Evolutionary conservation across 2,797 vertebrate genomes (phyloP).

Genomic region (Eidolon dupreanum): DNA sequence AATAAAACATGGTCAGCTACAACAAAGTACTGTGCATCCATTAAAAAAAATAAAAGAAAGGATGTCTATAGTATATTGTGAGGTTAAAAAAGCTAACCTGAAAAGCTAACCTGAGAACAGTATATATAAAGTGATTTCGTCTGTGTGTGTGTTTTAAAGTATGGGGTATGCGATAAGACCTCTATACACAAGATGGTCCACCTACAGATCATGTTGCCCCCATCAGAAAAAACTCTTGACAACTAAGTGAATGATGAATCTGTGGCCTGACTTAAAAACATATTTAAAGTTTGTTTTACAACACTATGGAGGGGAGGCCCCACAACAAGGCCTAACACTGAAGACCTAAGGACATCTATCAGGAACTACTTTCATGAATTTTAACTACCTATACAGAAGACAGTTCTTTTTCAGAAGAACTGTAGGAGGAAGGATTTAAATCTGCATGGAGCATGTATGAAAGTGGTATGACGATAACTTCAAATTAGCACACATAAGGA

Average conservation of each 20-base stretch:
- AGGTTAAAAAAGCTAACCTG: background rate
- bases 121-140: background rate
- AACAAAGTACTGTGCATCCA: background rate
- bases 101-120: background rate
- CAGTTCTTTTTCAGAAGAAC: background rate
- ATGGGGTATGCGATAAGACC: background rate
- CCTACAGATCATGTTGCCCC: background rate
- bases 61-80: background rate
- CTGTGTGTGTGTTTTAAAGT: background rate
- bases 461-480: background rate
- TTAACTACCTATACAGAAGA: background rate
- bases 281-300: background rate
- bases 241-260: background rate
- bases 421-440: background rate
- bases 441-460: background rate
- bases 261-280: background rate
- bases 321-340: background rate
- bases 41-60: background rate
- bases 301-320: background rate
- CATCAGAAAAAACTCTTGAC: background rate
- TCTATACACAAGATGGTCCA: background rate
- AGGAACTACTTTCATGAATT: background rate
- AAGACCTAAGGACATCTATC: background rate
- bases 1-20: background rate
- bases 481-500: background rate